Evolutionary conservation across 2,113 vertebrate genomes (phyloP).

Genomic region (Dissostichus mawsoni): DNA sequence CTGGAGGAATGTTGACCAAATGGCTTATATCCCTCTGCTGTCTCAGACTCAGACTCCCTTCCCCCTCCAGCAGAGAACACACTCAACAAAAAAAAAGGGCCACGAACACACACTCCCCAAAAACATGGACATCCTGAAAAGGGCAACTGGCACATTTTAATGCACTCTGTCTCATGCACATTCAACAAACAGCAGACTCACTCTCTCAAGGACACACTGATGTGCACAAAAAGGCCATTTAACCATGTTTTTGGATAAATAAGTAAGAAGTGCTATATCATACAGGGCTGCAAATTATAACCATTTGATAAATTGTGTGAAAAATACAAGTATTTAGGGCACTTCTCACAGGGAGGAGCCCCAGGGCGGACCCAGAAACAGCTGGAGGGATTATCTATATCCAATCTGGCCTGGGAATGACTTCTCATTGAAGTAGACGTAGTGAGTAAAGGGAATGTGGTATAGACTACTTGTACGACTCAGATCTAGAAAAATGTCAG

Average conservation of each 20-base stretch:
- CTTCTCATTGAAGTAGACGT: not conserved
- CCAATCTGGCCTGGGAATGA: not conserved
- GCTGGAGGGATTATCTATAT: not conserved
- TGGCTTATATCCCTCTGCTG: slow-evolving; percentile 74
- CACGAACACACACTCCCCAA: slow-evolving; percentile 27
- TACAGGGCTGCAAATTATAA: not conserved
- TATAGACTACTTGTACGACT: no score
- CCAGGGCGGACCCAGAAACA: not conserved
- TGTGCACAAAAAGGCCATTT: not conserved
- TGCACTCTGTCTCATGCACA: not conserved
- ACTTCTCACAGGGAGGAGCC: not conserved
- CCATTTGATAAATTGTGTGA: not conserved
- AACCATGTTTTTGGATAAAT: not conserved
- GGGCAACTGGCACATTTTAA: slow-evolving; percentile 29
- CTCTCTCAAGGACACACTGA: not conserved
- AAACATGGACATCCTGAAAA: slow-evolving; percentile 35
- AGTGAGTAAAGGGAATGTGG: not conserved
- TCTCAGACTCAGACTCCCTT: slow-evolving; percentile 52
- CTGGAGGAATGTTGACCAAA: slow-evolving; percentile 79
- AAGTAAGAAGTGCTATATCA: not conserved
- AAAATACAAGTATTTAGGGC: not conserved
- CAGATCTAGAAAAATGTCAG: no score
- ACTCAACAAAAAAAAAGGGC: slow-evolving; percentile 11
- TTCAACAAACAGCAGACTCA: not conserved
- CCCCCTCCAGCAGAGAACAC: slow-evolving; percentile 44